Percentiles rank a stretch among this genome's conserved stretches.
Conservation (phyloP, 1,140 invertebrate species). For the Musca vetustissima region DNA sequence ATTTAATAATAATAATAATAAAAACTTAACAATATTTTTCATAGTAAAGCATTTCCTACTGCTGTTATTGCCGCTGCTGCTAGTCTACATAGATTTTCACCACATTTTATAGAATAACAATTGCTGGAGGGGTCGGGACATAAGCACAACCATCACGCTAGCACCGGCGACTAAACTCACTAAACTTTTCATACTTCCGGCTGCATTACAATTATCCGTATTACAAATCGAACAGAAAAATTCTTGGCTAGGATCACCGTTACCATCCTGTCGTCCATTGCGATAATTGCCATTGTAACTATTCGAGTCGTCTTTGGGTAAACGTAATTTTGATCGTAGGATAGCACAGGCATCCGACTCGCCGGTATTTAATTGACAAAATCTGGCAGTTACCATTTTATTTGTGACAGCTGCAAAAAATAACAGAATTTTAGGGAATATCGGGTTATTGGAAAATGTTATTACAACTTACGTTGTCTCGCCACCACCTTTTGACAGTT, state of each 20-base stretch:
- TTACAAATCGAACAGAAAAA: slow-evolving; percentile 49
- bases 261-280: background rate
- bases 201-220: slow-evolving; percentile 43
- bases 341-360: slow-evolving; percentile 51
- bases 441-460: background rate
- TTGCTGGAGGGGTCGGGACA: background rate
- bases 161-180: background rate
- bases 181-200: background rate
- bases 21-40: too few species aligned
- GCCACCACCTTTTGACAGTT: slow-evolving; percentile 53
- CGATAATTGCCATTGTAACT: slow-evolving; percentile 28
- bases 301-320: slow-evolving; percentile 26
- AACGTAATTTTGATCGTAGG: slow-evolving; percentile 35
- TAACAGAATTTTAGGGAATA: too few species aligned
- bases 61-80: too few species aligned
- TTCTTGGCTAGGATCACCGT: background rate
- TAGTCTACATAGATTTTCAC: slow-evolving; percentile 1
- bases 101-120: background rate
- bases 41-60: too few species aligned
- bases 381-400: slow-evolving; percentile 46
- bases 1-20: too few species aligned
- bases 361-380: slow-evolving; percentile 50
- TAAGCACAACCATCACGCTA: background rate
- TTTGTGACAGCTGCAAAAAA: slow-evolving; percentile 38
- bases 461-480: slow-evolving; percentile 43